Evolutionary conservation across 2,797 vertebrate genomes (phyloP), one percentile per base, ranked within the genome.

Genomic region (Fringilla coelebs): DNA sequence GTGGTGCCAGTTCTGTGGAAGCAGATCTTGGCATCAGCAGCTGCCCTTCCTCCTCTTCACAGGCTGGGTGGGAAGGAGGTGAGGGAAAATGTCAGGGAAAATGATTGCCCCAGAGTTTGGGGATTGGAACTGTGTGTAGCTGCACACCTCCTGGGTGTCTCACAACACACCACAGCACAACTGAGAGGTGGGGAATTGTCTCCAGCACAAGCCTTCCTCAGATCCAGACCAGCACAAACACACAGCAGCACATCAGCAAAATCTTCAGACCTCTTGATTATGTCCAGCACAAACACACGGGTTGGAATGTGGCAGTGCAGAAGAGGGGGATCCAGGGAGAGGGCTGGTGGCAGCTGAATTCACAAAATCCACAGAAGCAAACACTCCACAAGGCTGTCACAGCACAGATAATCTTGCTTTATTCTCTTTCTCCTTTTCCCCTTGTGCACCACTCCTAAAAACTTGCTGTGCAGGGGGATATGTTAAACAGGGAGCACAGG

Each of bases 51-150:
- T 60, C 12, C 13, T 21, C 13, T 54, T 38, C 19, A 38, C 29
- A 38, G 0, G 0, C 0, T 34, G 25, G 3, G 7, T 87, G 32
- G 4, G 8, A 18, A 22, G 4, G 7, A 40, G 8, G 5, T 29
- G 18, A 45, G n/a, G 6, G 48, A n/a, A n/a, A n/a, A n/a, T n/a
- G n/a, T n/a, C n/a, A n/a, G 13, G 19, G 32, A 85, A 80, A 17
- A 11, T 6, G 11, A 25, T 51, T n/a, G 21, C 7, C 48, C 10
- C 0, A 0, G 3, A 34, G 4, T 66, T 66, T n/a, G 43, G 19
- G 21, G 5, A 9, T 62, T 3, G 3, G 32, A 2, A 1, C 4
- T 17, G 13, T 21, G 17, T 5, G 1, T 25, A 43, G 9, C 24
- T 43, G 16, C 14, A 51, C 28, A 22, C 11, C 19, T 66, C 51